Evolutionary conservation across 2,888 invertebrate species (phyloP).

Genomic region (Cantharis rufa): DNA sequence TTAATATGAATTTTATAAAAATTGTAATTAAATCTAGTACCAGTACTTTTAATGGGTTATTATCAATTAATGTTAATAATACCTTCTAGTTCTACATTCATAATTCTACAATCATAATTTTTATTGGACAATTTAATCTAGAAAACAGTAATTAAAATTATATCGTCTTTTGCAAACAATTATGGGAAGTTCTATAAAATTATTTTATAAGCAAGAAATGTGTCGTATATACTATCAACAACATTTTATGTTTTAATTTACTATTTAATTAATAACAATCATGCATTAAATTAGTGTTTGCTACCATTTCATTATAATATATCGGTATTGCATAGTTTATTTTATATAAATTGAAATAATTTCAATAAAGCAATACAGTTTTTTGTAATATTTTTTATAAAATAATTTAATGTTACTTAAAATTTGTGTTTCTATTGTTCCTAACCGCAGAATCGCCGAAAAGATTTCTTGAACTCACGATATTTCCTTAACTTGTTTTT

Average conservation of each 20-base stretch:
- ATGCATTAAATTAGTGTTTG: background rate
- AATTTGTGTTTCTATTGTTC: background rate
- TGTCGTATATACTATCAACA: background rate
- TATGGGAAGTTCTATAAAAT: background rate
- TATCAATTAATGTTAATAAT: too few relatives aligned
- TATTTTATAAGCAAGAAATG: background rate
- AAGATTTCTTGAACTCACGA: background rate
- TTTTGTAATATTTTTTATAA: background rate
- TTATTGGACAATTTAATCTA: too few relatives aligned
- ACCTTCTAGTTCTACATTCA: too few relatives aligned
- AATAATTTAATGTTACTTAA: background rate
- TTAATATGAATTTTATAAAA: too few relatives aligned
- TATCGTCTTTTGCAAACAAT: background rate
- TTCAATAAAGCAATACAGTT: background rate
- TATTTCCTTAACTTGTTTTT: background rate
- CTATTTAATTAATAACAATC: background rate
- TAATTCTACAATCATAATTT: background rate
- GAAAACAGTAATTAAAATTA: background rate
- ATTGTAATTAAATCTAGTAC: too few relatives aligned
- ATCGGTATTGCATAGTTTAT: background rate
- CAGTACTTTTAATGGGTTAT: too few relatives aligned
- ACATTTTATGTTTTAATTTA: background rate
- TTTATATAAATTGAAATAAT: background rate
- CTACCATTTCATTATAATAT: background rate
- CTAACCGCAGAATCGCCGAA: background rate